These are phyloP conservation scores for Seladonia tumulorum DNA, from an alignment of 2,888 invertebrate genomes.

Conservation along the genomic window DNA sequence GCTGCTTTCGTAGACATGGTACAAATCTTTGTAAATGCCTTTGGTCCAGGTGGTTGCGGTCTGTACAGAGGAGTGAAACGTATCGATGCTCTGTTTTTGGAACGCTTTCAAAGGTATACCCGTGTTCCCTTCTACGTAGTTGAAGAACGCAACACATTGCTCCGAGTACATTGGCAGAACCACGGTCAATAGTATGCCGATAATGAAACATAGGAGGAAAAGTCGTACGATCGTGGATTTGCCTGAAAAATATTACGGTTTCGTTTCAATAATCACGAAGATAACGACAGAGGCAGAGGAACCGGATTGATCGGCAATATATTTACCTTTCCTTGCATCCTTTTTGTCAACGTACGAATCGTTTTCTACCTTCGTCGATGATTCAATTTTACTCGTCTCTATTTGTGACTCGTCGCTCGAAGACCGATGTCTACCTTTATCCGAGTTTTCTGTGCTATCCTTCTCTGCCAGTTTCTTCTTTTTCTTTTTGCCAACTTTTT, in stretches of 20 bases:
- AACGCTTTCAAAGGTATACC: slow-evolving; percentile 75
- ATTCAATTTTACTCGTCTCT: slow-evolving; percentile 8
- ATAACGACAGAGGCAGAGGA: not conserved
- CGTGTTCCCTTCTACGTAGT: slow-evolving; percentile 72
- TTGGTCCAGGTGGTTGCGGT: slow-evolving; percentile 26
- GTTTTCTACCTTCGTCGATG: not conserved
- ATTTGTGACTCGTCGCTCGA: not conserved
- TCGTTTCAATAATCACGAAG: not conserved
- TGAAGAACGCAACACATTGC: slow-evolving; percentile 68
- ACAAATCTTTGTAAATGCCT: slow-evolving; percentile 25
- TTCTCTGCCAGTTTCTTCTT: slow-evolving; percentile 73
- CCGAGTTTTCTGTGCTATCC: slow-evolving; percentile 50
- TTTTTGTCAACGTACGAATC: not conserved
- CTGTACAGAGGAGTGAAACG: slow-evolving; percentile 15
- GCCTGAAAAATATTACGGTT: slow-evolving; percentile 26
- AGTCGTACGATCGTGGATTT: slow-evolving; percentile 65
- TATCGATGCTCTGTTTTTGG: slow-evolving; percentile 65
- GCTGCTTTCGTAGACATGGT: slow-evolving; percentile 40
- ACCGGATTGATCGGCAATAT: not conserved
- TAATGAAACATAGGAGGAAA: slow-evolving; percentile 54
- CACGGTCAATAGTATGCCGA: slow-evolving; percentile 55
- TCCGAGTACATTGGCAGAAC: slow-evolving; percentile 74
- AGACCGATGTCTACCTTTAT: slow-evolving; percentile 27
- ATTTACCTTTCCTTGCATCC: slow-evolving; percentile 20
- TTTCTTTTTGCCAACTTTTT: slow-evolving; percentile 74